Evolutionary conservation across 2,113 vertebrate genomes (phyloP).

Genomic region (Calyptomena viridis): DNA sequence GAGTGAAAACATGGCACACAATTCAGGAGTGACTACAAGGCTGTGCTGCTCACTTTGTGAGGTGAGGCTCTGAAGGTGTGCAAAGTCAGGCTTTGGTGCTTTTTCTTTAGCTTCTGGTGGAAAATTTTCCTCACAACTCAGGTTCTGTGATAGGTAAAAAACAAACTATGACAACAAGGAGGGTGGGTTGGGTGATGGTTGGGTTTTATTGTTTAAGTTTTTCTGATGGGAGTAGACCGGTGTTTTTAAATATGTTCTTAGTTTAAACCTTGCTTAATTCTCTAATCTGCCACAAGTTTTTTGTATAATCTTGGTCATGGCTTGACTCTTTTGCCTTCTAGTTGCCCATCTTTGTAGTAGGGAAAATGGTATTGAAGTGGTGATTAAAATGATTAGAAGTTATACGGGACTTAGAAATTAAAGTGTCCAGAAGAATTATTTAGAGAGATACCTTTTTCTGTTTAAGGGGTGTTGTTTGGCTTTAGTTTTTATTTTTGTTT

Average conservation of each 20-base stretch:
- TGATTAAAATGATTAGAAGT: background rate
- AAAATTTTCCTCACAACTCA: background rate
- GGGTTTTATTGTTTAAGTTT: background rate
- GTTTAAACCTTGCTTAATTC: background rate
- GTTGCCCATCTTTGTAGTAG: background rate
- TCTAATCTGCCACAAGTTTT: background rate
- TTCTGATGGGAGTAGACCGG: fast-evolving
- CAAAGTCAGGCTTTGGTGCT: background rate
- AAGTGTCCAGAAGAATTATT: background rate
- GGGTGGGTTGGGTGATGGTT: fast-evolving
- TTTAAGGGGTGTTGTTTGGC: fast-evolving
- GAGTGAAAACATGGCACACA: background rate
- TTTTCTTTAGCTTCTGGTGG: background rate
- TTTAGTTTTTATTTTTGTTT: background rate
- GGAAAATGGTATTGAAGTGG: background rate
- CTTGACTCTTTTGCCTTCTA: background rate
- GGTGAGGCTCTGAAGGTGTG: background rate
- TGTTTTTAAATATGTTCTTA: background rate
- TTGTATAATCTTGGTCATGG: background rate
- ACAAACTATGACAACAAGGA: no score
- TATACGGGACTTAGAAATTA: background rate
- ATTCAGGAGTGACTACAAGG: background rate
- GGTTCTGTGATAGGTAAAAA: background rate
- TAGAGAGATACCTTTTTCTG: fast-evolving
- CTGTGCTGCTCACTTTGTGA: background rate